Percentiles rank a stretch among this genome's conserved stretches.
Conservation (phyloP, 64 coral and sea anemone genomes). For the Montipora efflorescens region DNA sequence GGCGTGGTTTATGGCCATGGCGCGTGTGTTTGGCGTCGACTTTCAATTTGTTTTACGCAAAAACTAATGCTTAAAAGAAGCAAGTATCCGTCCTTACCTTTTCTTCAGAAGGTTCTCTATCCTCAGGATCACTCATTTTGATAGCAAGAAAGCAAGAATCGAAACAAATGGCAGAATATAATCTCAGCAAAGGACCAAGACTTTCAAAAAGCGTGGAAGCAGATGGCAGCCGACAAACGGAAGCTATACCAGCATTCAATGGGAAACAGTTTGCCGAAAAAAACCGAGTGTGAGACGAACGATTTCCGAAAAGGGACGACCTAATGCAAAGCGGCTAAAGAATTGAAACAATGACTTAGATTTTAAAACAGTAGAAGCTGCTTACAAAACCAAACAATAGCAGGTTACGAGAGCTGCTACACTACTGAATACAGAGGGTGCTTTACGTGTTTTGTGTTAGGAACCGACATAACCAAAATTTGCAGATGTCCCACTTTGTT, state of each 20-base stretch:
- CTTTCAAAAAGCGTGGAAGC: not conserved
- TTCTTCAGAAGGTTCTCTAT: conserved; percentile 69
- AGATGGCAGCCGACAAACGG: not conserved
- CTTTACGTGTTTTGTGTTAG: no score
- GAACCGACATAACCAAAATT: no score
- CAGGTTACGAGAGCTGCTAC: no score
- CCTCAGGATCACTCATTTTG: conserved; percentile 77
- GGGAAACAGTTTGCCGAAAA: not conserved
- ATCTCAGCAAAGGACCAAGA: not conserved
- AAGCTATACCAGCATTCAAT: conserved; percentile 8
- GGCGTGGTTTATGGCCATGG: no score
- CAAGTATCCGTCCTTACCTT: conserved; percentile 60
- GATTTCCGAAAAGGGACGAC: not conserved
- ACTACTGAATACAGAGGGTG: no score
- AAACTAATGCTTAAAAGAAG: not conserved
- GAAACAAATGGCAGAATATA: not conserved
- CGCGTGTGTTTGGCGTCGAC: not conserved
- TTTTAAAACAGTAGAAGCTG: no score
- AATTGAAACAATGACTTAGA: no score
- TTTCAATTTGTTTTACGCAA: not conserved
- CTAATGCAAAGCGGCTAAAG: no score
- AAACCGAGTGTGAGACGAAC: not conserved
- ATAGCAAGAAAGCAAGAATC: not conserved
- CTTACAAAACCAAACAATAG: no score
- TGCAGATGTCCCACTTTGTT: no score